Evolutionary conservation across 2,888 invertebrate genomes (phyloP).

Genomic region (Girardia tigrina): DNA sequence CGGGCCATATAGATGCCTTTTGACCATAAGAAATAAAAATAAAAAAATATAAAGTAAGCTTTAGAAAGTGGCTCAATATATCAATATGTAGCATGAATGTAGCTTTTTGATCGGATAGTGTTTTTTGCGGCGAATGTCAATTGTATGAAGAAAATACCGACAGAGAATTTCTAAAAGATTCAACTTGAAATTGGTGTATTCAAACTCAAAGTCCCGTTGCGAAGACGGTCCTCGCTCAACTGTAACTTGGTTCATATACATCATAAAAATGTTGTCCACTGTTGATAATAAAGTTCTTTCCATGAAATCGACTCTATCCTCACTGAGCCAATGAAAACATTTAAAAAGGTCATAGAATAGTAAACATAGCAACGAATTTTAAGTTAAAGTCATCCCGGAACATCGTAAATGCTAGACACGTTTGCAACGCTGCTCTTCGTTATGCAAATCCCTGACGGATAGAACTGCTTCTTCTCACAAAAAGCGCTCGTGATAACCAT

Average conservation of each 20-base stretch:
- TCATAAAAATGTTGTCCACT: too few relatives aligned
- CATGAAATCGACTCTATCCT: conserved; percentile 95
- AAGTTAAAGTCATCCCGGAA: conserved; percentile 91
- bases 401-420: conserved; percentile 93
- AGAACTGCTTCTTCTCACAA: conserved; percentile 96
- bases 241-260: too few relatives aligned
- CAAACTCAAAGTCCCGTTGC: too few relatives aligned
- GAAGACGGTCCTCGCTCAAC: too few relatives aligned
- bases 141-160: conserved; percentile 69
- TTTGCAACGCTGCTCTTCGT: conserved; percentile 95
- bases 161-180: conserved; percentile 59
- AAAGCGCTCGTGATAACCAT: conserved; percentile 90
- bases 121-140: conserved; percentile 75
- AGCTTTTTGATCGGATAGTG: conserved; percentile 99
- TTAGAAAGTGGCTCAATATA: conserved; percentile 64
- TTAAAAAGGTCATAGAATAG: conserved; percentile 83
- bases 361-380: conserved; percentile 89
- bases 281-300: too few relatives aligned
- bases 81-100: conserved; percentile 90
- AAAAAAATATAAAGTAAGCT: conserved; percentile 68
- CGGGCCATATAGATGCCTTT: too few relatives aligned
- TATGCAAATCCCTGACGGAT: conserved; percentile 94
- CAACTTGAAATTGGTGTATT: conserved; percentile 83
- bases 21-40: conserved; percentile 90
- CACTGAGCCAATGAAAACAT: conserved; percentile 98